Conservation (phyloP, 2,113 vertebrate species). For the Glaucomys volans region DNA sequence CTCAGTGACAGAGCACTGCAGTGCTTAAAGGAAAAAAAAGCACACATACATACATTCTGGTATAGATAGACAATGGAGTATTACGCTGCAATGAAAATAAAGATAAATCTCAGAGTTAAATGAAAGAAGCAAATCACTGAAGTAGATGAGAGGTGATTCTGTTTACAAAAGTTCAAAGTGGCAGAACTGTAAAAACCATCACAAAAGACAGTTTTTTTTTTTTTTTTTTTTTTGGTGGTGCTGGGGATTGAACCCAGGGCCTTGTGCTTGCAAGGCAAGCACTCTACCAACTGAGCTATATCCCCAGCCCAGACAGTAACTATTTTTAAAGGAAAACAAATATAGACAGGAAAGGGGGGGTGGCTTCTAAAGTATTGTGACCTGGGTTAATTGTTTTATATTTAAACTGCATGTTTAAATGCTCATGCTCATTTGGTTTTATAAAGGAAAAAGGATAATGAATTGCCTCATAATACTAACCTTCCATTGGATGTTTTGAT, state of each 20-base stretch:
- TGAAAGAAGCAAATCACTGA: slow-evolving; percentile 23
- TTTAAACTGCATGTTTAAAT: slow-evolving; percentile 12
- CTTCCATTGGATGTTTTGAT: slow-evolving; percentile 7
- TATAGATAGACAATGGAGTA: background rate
- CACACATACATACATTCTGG: background rate
- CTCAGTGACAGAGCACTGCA: no score
- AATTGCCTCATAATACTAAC: background rate
- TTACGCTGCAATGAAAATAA: background rate
- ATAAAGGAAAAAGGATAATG: slow-evolving; percentile 26
- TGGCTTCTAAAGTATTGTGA: background rate
- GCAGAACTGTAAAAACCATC: slow-evolving; percentile 36
- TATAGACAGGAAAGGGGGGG: background rate
- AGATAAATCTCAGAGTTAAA: background rate
- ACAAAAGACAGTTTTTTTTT: background rate
- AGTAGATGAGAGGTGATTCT: background rate
- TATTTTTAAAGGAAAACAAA: slow-evolving; percentile 42
- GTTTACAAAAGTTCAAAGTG: slow-evolving; percentile 14
- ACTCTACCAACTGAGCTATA: no score
- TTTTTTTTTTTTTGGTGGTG: no score
- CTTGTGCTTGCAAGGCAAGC: no score
- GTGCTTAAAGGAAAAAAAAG: background rate
- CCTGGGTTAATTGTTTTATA: slow-evolving; percentile 6
- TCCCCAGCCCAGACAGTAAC: no score
- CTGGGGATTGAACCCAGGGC: no score
- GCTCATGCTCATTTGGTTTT: background rate